These are phyloP conservation scores for Gastracanthus pulcherrimus DNA, from an alignment of 2,888 invertebrate genomes.

Conservation along the genomic window DNA sequence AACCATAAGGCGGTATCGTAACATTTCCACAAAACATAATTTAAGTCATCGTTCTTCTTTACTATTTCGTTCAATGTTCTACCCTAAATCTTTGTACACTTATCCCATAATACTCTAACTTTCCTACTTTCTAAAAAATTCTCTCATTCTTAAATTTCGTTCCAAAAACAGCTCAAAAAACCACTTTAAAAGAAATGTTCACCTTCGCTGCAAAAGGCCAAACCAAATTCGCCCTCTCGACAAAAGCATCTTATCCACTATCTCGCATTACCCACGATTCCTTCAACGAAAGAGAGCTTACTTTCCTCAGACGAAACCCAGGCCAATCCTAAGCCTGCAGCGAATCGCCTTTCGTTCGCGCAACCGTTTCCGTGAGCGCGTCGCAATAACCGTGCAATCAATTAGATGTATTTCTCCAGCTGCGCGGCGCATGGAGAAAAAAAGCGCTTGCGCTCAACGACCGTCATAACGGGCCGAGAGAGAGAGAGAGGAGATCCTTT, in stretches of 20 bases:
- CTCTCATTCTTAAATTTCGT: no score
- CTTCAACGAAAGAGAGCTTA: not conserved
- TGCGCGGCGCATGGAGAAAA: not conserved
- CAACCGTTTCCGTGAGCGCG: not conserved
- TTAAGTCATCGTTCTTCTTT: no score
- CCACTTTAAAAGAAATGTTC: not conserved
- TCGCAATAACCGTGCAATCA: constrained; percentile 40
- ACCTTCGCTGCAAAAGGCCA: not conserved
- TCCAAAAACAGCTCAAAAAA: not conserved
- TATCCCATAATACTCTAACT: no score
- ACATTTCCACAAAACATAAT: no score
- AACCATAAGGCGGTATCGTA: no score
- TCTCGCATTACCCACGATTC: not conserved
- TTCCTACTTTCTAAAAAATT: no score
- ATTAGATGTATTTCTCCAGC: constrained; percentile 21
- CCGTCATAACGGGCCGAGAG: not conserved
- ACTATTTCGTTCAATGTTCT: no score
- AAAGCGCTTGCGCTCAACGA: not conserved
- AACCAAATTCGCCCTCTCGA: not conserved
- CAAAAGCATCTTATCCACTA: not conserved
- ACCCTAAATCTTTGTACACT: no score
- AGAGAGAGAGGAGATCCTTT: not conserved
- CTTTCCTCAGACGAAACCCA: not conserved
- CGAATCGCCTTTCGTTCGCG: no score
- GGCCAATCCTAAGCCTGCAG: no score